phyloP scores from a whole-genome alignment of 2,113 vertebrate genomes.

The Pachycephala philippinensis region DNA sequence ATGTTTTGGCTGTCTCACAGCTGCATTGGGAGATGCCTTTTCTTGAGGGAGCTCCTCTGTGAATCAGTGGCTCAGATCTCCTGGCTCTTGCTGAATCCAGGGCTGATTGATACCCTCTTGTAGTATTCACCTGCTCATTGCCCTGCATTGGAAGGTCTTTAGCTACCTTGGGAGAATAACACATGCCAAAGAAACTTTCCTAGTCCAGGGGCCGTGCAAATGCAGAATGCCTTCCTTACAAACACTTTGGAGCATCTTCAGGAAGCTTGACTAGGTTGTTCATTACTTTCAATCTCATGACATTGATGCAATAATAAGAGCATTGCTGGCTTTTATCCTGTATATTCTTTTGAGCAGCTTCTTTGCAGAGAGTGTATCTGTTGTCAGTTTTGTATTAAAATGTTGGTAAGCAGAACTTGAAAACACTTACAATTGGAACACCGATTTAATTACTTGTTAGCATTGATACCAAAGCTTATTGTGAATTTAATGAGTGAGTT shows the following conservation, averaged over 20 bases:
- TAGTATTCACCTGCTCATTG: background rate
- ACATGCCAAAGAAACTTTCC: background rate
- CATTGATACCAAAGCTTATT: background rate
- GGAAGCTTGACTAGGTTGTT: background rate
- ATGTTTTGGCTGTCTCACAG: background rate
- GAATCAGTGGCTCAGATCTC: background rate
- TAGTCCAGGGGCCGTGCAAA: background rate
- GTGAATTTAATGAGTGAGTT: background rate
- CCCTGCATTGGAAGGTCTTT: background rate
- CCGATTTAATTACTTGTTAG: background rate
- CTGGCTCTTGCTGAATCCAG: background rate
- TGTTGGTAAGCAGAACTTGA: background rate
- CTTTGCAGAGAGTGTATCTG: background rate
- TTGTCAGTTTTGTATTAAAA: background rate
- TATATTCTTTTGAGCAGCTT: background rate
- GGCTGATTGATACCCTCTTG: accelerated
- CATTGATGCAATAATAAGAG: background rate
- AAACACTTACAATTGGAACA: background rate
- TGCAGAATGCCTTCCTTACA: background rate
- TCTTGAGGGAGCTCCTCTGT: background rate
- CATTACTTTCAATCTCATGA: background rate
- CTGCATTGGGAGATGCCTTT: background rate
- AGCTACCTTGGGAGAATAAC: background rate
- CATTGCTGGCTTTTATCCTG: background rate
- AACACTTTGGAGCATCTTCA: background rate